A percentile compares a stretch with the other conserved stretches of the same genome.
Evolutionary conservation across 1,140 invertebrate species (phyloP).

Genomic region (Drosophila chauvacae): DNA sequence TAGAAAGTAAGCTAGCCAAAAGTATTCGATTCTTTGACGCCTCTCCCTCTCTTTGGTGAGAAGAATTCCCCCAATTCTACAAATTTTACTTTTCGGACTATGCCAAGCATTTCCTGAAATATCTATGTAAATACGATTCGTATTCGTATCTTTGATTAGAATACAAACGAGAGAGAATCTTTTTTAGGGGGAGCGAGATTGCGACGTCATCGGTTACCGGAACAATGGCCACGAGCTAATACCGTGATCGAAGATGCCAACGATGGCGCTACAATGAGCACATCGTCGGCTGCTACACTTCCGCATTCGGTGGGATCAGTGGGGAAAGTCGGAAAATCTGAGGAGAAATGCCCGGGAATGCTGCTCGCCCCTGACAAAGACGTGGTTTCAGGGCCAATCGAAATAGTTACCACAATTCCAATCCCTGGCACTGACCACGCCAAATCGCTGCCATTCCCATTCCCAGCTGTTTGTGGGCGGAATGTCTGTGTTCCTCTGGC

Average conservation of each 20-base stretch:
- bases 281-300: conserved; percentile 21
- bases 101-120: conserved; percentile 40
- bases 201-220: conserved; percentile 63
- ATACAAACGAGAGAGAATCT: background rate
- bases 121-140: conserved; percentile 23
- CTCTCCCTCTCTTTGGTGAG: background rate
- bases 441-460: conserved; percentile 60
- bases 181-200: background rate
- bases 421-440: conserved; percentile 63
- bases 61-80: conserved; percentile 41
- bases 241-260: conserved; percentile 56
- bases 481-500: conserved; percentile 40
- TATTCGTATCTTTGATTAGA: conserved; percentile 20
- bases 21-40: conserved; percentile 30
- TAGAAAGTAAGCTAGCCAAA: conserved; percentile 53
- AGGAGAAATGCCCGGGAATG: conserved; percentile 27
- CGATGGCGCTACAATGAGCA: conserved; percentile 35
- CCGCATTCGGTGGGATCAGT: conserved; percentile 20
- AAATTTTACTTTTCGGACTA: conserved; percentile 36
- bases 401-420: conserved; percentile 41
- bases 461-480: conserved; percentile 62
- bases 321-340: background rate
- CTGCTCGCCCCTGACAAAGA: conserved; percentile 33
- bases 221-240: conserved; percentile 58
- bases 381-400: conserved; percentile 49